Evolutionary conservation across 2,888 invertebrate species (phyloP).

Genomic region (Machimus rusticus): DNA sequence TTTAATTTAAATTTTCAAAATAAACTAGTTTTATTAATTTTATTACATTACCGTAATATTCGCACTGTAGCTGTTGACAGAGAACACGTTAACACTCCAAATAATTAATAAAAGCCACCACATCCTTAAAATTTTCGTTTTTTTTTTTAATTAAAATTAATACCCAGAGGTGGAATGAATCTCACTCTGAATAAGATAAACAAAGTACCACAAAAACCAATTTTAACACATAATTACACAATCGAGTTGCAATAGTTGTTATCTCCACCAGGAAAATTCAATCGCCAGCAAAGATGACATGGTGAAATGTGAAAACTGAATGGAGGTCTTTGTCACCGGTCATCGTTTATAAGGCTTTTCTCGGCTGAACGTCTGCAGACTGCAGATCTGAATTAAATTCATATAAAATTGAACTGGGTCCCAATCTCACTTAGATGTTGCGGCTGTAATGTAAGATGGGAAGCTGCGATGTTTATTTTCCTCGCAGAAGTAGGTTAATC

Average conservation of each 20-base stretch:
- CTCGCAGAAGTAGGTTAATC: constrained; percentile 16
- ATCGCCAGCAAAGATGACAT: constrained; percentile 55
- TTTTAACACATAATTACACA: neutral
- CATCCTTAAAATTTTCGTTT: neutral
- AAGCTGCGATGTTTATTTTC: neutral
- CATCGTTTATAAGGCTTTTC: constrained; percentile 59
- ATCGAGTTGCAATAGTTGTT: neutral
- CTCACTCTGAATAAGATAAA: neutral
- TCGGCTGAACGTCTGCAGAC: neutral
- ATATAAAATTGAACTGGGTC: neutral
- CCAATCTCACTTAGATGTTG: neutral
- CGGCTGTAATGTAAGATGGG: neutral
- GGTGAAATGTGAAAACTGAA: constrained; percentile 61
- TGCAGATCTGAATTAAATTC: neutral
- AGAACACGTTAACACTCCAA: constrained; percentile 53
- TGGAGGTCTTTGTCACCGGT: constrained; percentile 58
- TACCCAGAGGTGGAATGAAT: neutral
- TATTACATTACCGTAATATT: constrained; percentile 38
- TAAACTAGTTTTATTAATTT: neutral
- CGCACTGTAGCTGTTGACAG: constrained; percentile 56
- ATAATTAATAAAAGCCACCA: constrained; percentile 51
- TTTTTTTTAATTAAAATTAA: neutral
- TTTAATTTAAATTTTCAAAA: neutral
- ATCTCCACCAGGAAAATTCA: neutral
- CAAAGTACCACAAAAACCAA: neutral